Conservation (phyloP, 1,140 invertebrate genomes). For the Drosophila watanabei region DNA sequence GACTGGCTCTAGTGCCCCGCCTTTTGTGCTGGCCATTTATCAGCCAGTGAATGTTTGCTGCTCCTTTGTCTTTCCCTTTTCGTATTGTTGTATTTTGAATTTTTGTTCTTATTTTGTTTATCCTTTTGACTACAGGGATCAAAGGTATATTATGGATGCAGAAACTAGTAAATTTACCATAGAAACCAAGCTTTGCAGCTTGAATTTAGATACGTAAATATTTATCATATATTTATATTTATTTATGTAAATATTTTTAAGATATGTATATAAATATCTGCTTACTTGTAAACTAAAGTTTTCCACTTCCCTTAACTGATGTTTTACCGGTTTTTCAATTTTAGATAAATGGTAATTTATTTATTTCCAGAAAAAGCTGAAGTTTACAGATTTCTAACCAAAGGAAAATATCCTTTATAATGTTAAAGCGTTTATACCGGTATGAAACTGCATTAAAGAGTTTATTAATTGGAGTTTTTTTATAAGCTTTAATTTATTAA, state of each 20-base stretch:
- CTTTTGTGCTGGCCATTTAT: conserved; percentile 71
- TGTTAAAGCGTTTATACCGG: too few relatives aligned
- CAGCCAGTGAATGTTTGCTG: conserved; percentile 62
- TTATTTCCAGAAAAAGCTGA: neutral
- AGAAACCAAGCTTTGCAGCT: neutral
- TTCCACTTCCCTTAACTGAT: neutral
- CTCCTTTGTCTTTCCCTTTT: conserved; percentile 16
- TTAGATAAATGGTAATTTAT: neutral
- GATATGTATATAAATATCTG: too few relatives aligned
- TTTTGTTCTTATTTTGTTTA: conserved; percentile 16
- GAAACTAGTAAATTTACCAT: neutral
- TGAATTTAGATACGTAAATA: neutral
- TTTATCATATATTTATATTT: too few relatives aligned
- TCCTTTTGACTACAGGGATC: neutral
- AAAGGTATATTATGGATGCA: neutral
- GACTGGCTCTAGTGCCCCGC: conserved; percentile 2
- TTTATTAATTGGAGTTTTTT: too few relatives aligned
- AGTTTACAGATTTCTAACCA: too few relatives aligned
- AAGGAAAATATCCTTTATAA: too few relatives aligned
- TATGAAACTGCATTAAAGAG: too few relatives aligned
- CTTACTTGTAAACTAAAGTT: neutral
- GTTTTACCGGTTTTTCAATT: neutral
- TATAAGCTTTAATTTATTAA: too few relatives aligned
- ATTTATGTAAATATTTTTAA: too few relatives aligned
- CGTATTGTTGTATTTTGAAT: conserved; percentile 8